These are phyloP conservation scores for Sinocyclocheilus anshuiensis DNA, from an alignment of 2,113 vertebrate genomes.

Conservation along the genomic window DNA sequence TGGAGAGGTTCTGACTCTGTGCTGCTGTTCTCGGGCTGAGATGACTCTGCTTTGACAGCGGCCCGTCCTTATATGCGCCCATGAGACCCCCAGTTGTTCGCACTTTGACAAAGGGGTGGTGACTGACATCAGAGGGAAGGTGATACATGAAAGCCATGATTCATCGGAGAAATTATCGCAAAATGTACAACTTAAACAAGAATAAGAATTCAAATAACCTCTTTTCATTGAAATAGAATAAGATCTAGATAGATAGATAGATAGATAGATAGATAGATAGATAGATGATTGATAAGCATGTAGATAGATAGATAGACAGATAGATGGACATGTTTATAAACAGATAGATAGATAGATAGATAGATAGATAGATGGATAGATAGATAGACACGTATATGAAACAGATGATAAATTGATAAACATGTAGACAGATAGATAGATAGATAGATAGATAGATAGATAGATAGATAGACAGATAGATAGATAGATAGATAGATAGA, in stretches of 20 bases:
- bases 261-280: neutral
- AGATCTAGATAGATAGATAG: neutral
- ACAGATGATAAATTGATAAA: neutral
- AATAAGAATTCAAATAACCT: conserved; percentile 60
- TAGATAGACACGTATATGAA: neutral
- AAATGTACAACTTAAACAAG: conserved; percentile 70
- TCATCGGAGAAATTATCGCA: conserved; percentile 65
- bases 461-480: neutral
- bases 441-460: neutral
- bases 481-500: neutral
- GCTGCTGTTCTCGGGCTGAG: conserved; percentile 50
- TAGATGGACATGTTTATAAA: too few relatives aligned
- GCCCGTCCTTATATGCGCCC: conserved; percentile 69
- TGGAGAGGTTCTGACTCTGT: neutral
- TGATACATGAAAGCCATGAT: conserved; percentile 76
- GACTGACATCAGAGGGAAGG: conserved; percentile 74
- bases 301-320: too few relatives aligned
- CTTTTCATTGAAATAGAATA: neutral
- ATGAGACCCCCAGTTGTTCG: conserved; percentile 77
- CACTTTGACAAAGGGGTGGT: conserved; percentile 80
- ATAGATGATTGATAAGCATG: too few relatives aligned
- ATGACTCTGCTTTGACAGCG: conserved; percentile 56
- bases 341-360: neutral
- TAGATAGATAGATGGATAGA: neutral
- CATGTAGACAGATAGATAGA: neutral